These are phyloP conservation scores for Sterrhoptilus dennistouni DNA, from an alignment of 2,113 vertebrate species.

Conservation along the genomic window DNA sequence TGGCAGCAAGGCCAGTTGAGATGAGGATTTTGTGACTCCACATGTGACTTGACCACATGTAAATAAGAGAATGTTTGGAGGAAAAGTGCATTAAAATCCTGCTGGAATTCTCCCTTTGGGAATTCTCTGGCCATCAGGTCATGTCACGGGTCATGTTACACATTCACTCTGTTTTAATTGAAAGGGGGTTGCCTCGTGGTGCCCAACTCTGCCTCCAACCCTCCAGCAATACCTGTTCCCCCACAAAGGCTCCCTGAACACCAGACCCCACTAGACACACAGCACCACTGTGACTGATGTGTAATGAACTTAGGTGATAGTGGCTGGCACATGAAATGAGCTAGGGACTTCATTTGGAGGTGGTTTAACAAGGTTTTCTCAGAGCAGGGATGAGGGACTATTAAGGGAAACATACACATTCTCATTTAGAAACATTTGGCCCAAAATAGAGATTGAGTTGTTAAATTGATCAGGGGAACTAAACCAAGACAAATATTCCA, in stretches of 20 bases:
- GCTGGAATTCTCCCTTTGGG: background rate
- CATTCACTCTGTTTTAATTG: background rate
- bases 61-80: background rate
- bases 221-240: background rate
- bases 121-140: background rate
- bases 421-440: background rate
- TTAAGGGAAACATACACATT: background rate
- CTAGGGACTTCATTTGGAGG: background rate
- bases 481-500: background rate
- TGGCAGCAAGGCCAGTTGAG: background rate
- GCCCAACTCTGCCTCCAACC: background rate
- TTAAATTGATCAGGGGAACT: background rate
- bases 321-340: background rate
- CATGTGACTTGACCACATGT: rapidly evolving
- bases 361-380: background rate
- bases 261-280: background rate
- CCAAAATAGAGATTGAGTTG: background rate
- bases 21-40: background rate
- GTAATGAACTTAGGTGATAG: background rate
- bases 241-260: background rate
- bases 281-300: background rate
- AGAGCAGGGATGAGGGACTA: background rate
- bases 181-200: background rate
- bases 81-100: background rate
- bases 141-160: background rate